phyloP scores from a whole-genome alignment of 2,113 vertebrate species.

The Clarias gariepinus region DNA sequence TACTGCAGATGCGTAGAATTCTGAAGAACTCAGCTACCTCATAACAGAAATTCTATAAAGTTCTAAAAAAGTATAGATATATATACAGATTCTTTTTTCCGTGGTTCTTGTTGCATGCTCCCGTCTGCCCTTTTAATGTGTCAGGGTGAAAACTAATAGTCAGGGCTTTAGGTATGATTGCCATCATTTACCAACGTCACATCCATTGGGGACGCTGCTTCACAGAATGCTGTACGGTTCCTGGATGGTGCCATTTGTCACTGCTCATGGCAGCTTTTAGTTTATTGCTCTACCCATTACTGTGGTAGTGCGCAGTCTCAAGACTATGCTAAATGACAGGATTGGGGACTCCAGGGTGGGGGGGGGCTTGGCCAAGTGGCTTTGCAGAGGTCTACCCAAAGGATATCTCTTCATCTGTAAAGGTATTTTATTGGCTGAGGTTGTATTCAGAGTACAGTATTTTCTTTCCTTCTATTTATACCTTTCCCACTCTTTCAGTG shows the following conservation, averaged over 20 bases:
- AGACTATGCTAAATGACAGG: constrained; percentile 44
- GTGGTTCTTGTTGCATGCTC: neutral
- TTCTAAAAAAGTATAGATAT: no score
- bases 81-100: no score
- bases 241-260: constrained; percentile 48
- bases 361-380: constrained; percentile 12
- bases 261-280: constrained; percentile 40
- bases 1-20: no score
- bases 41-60: no score
- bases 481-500: neutral
- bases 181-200: constrained; percentile 54
- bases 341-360: constrained; percentile 21
- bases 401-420: constrained; percentile 11
- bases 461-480: neutral
- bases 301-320: constrained; percentile 18
- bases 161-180: constrained; percentile 36
- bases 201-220: constrained; percentile 47
- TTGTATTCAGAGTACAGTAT: neutral
- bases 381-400: constrained; percentile 22
- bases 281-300: constrained; percentile 45
- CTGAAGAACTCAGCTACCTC: no score
- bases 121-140: constrained; percentile 39
- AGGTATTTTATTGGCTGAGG: constrained; percentile 1
- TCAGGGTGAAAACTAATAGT: constrained; percentile 48
- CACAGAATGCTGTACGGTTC: constrained; percentile 43